Conservation (phyloP, 2,113 vertebrate genomes). For the Ptyas mucosa region DNA sequence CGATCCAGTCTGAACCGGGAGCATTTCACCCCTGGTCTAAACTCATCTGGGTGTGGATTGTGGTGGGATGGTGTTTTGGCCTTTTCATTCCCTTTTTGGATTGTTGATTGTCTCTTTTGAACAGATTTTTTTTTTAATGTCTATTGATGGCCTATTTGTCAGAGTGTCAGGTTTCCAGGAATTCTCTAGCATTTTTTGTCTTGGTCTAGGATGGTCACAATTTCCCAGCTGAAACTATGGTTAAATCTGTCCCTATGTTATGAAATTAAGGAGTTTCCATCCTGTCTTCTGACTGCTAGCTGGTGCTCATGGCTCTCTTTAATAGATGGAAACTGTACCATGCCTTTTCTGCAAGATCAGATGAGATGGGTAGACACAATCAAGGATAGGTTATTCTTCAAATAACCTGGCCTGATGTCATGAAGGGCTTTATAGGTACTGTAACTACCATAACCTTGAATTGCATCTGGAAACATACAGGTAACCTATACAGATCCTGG, state of each 20-base stretch:
- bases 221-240: too few species aligned
- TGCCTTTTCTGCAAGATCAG: neutral
- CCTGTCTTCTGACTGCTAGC: too few species aligned
- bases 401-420: neutral
- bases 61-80: neutral
- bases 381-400: neutral
- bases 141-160: too few species aligned
- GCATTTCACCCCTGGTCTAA: too few species aligned
- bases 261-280: too few species aligned
- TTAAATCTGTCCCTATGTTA: too few species aligned
- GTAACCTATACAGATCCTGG: neutral
- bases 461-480: neutral
- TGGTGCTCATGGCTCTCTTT: neutral
- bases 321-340: neutral
- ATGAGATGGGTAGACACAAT: neutral
- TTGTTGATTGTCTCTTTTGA: neutral
- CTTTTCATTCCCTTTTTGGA: neutral
- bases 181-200: too few species aligned
- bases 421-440: neutral
- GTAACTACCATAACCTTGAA: neutral
- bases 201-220: too few species aligned
- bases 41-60: neutral
- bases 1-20: too few species aligned
- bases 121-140: too few species aligned
- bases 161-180: too few species aligned